Base-by-base conservation (phyloP, 2,113 vertebrate species). In the Calidris pugnax region DNA sequence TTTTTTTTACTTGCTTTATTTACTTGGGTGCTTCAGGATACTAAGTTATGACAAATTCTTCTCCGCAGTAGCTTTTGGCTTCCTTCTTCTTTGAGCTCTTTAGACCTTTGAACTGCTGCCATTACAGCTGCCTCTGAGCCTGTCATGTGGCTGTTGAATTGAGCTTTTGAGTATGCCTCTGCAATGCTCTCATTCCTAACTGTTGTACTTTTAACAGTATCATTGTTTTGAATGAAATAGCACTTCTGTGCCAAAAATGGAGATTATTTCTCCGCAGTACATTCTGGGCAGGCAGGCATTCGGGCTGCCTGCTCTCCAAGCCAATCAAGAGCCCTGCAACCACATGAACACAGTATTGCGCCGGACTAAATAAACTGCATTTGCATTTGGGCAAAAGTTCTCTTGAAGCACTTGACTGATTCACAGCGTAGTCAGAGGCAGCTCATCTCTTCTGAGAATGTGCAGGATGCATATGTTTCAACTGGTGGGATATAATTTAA, bases 141-240 rank as follows among this genome's bases (percentile, higher is more conserved):
- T 67, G 89, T 97, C 95, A 97, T 80, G 95, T 91, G 97, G 94
- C 84, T 73, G 66, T 53, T 97, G 96, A 97, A 97, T 95, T 89
- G 96, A 94, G 94, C 96, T 97, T 97, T 96, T 97, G 96, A 97
- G 91, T 91, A 45, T 95, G 94, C 45, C 89, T 89, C 95, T 95
- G 95, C 89, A 76, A 82, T 78, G 86, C 89, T 95, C 94, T 95
- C 86, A 76, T 95, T 95, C 91, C 87, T 82, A 88, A 88, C 90
- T 85, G 89, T 57, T 97, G 89, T 89, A 87, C 95, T 94, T 79
- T 27, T 45, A 97, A 95, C 94, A 95, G 96, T 7, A 95, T 81
- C 94, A 95, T 95, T 97, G 95, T 97, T 95, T 97, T 89, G 83
- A 94, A 97, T 90, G 90, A 96, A 97, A 94, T n/a, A 93, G 94